Evolutionary conservation across 2,888 invertebrate species (phyloP).

Genomic region (Nycteola revayana): DNA sequence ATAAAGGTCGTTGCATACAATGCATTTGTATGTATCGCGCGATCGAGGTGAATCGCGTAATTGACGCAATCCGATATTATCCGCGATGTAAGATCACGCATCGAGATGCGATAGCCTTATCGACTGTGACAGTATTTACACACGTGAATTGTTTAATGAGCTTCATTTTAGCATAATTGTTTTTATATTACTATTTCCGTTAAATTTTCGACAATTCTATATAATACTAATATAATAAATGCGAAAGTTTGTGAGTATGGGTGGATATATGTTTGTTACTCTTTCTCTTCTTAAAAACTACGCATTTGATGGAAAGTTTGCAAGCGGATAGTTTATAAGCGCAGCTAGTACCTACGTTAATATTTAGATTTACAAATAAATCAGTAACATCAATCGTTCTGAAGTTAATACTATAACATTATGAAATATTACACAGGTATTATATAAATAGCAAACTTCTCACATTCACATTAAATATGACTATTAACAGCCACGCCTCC

Average conservation of each 20-base stretch:
- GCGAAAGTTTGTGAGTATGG: too few species aligned
- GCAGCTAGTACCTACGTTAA: too few species aligned
- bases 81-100: conserved; percentile 72
- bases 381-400: too few species aligned
- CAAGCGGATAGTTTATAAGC: too few species aligned
- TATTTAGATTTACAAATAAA: too few species aligned
- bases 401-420: too few species aligned
- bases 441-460: conserved; percentile 1
- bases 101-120: conserved; percentile 70
- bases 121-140: conserved; percentile 63
- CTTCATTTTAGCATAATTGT: conserved; percentile 63
- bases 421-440: too few species aligned
- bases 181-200: conserved; percentile 40
- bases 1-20: conserved; percentile 68
- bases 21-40: conserved; percentile 74
- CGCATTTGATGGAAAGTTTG: too few species aligned
- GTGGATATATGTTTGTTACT: too few species aligned
- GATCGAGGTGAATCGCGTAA: conserved; percentile 72
- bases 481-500: conserved; percentile 16
- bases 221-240: too few species aligned
- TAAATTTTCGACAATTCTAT: conserved; percentile 3
- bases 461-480: conserved; percentile 16
- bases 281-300: too few species aligned
- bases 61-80: conserved; percentile 78
- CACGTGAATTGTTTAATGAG: conserved; percentile 66